Evolutionary conservation across 1,140 invertebrate species (phyloP), one percentile per base, ranked within the genome.

Genomic region (Heterodera schachtii): DNA sequence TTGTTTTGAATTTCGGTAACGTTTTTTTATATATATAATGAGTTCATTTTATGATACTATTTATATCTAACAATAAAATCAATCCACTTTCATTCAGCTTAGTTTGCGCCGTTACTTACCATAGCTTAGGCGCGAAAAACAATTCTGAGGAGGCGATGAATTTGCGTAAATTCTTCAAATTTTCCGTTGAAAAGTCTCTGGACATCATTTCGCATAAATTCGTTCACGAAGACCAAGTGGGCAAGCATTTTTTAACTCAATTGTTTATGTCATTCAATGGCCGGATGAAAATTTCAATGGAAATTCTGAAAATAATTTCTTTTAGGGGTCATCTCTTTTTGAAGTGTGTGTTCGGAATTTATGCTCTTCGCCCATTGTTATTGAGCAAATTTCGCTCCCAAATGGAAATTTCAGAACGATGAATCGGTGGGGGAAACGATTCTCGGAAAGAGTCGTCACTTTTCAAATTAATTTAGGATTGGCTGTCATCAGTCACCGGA

Each of bases 311-410:
- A 31, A 31, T 52, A 8, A 52, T 52, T 52, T 52, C 49, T 84
- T 64, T 46, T 78, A 19, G 84, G 49, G 79, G 81, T 84, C 79
- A 78, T 70, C 77, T 64, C 98, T 95, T 91, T 91, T 98, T 83
- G 97, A 98, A 92, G 96, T 96, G 7, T 95, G 97, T 91, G 95
- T 98, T 80, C 95, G 97, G 91, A 98, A 98, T 91, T 94, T 96
- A 70, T 97, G 95, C 70, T 92, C 93, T 74, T 93, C 93, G 3
- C 94, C 95, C 41, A 95, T 78, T 13, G 41, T 69, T 8, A 78
- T 78, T 31, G 77, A 78, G 57, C 57, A 64, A 11, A 64, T 64
- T 64, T 64, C 57, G 5, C 57, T 64, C 11, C 3, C 57, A 64
- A 64, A 64, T 64, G 57, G 11, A 5, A 16, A 41, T 31, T 16